Conservation (phyloP, 2,888 invertebrate species). For the Leptopilina syphax region DNA sequence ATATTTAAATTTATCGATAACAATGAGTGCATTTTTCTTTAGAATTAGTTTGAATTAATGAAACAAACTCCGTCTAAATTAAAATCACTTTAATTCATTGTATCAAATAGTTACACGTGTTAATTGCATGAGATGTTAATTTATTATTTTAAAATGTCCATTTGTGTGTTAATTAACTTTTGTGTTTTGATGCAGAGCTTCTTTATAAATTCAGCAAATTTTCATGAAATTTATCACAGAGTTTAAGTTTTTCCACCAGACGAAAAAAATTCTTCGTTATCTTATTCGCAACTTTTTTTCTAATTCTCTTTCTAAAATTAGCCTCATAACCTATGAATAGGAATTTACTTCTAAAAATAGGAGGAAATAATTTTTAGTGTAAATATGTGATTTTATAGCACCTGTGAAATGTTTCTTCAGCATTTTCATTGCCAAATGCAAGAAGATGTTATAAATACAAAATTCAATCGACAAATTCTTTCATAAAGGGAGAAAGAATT, state of each 20-base stretch:
- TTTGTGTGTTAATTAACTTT: too few species aligned
- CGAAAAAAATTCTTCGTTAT: not conserved
- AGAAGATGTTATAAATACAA: not conserved
- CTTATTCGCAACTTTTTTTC: conserved; percentile 41
- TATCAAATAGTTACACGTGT: too few species aligned
- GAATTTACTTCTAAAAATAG: conserved; percentile 48
- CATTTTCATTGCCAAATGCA: conserved; percentile 24
- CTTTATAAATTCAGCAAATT: too few species aligned
- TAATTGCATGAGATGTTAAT: too few species aligned
- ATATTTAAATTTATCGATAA: too few species aligned
- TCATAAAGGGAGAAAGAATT: not conserved
- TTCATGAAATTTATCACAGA: too few species aligned
- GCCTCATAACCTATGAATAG: conserved; percentile 61
- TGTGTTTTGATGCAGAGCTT: too few species aligned
- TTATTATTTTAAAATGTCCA: too few species aligned
- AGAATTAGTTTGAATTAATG: too few species aligned
- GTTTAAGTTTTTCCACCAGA: not conserved
- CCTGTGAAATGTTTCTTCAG: not conserved
- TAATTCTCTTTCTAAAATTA: conserved; percentile 51
- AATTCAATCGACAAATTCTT: not conserved
- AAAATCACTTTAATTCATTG: too few species aligned
- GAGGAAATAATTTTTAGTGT: conserved; percentile 2
- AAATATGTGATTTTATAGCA: conserved; percentile 6
- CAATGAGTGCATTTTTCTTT: too few species aligned
- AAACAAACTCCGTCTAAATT: too few species aligned